A percentile compares a stretch with the other conserved stretches of the same genome.
These are phyloP conservation scores for Thalpophila matura DNA, from an alignment of 2,888 invertebrate genomes.

Conservation along the genomic window DNA sequence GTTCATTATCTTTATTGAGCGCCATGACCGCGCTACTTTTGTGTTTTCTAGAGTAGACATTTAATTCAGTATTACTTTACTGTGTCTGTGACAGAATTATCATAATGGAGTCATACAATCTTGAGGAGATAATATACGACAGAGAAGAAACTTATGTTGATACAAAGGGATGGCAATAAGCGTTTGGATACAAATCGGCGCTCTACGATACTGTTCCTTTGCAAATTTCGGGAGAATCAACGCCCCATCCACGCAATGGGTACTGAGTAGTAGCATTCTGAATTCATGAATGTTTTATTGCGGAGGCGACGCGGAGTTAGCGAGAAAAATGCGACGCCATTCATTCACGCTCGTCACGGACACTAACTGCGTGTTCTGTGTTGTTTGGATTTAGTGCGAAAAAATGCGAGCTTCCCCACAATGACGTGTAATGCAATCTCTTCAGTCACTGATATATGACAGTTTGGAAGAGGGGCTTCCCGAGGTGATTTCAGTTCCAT, in stretches of 20 bases:
- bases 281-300: constrained; percentile 89
- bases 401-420: constrained; percentile 77
- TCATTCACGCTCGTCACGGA: constrained; percentile 87
- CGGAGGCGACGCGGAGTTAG: constrained; percentile 82
- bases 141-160: constrained; percentile 51
- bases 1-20: constrained; percentile 62
- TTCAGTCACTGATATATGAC: constrained; percentile 75
- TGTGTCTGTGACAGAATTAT: constrained; percentile 48
- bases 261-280: constrained; percentile 83
- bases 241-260: constrained; percentile 74
- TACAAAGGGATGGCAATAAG: constrained; percentile 62
- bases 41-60: constrained; percentile 43
- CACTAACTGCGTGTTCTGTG: constrained; percentile 86
- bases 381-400: constrained; percentile 85
- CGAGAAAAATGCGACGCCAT: constrained; percentile 87
- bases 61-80: constrained; percentile 51
- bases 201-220: constrained; percentile 68
- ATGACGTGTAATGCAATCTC: constrained; percentile 76
- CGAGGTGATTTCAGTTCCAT: constrained; percentile 28
- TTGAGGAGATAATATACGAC: constrained; percentile 38
- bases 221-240: constrained; percentile 73
- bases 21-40: constrained; percentile 47
- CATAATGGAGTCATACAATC: constrained; percentile 55
- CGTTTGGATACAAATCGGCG: constrained; percentile 67
- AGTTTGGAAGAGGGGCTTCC: constrained; percentile 49